These are phyloP conservation scores for Lota lota DNA, from an alignment of 2,113 vertebrate species.

Conservation along the genomic window DNA sequence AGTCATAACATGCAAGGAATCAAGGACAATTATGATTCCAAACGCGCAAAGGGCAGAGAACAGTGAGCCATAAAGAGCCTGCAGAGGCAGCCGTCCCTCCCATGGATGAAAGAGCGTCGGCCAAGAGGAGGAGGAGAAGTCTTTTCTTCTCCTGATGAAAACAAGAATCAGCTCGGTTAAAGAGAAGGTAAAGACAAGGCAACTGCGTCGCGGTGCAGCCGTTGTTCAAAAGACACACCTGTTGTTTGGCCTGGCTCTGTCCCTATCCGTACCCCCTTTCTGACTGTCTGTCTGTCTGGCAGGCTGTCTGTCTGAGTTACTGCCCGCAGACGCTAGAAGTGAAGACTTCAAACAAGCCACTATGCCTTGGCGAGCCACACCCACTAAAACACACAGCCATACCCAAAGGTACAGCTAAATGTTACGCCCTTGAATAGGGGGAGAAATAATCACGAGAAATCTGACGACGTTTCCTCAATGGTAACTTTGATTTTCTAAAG, in stretches of 20 bases:
- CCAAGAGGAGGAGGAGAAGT: conserved; percentile 64
- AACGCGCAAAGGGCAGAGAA: conserved; percentile 27
- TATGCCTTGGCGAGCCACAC: conserved; percentile 57
- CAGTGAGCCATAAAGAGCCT: conserved; percentile 57
- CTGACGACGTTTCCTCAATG: no score
- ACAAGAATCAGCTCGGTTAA: conserved; percentile 72
- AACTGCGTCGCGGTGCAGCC: conserved; percentile 49
- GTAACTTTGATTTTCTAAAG: no score
- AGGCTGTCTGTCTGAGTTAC: conserved; percentile 31
- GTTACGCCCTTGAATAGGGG: no score
- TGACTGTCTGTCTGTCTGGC: conserved; percentile 48
- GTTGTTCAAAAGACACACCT: conserved; percentile 76
- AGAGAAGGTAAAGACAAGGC: conserved; percentile 61
- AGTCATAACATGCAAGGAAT: no score
- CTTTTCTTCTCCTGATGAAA: conserved; percentile 75
- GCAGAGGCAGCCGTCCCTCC: conserved; percentile 55
- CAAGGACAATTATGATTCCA: no score
- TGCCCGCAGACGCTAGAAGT: conserved; percentile 70
- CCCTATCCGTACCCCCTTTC: conserved; percentile 39
- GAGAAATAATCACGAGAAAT: no score
- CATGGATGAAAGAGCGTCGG: conserved; percentile 68
- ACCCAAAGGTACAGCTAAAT: conserved; percentile 21
- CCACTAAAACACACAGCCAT: conserved; percentile 48
- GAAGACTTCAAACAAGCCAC: conserved; percentile 65
- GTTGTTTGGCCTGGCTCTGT: conserved; percentile 71